Conservation (phyloP, 2,888 invertebrate genomes). For the Plagiodera versicolora region DNA sequence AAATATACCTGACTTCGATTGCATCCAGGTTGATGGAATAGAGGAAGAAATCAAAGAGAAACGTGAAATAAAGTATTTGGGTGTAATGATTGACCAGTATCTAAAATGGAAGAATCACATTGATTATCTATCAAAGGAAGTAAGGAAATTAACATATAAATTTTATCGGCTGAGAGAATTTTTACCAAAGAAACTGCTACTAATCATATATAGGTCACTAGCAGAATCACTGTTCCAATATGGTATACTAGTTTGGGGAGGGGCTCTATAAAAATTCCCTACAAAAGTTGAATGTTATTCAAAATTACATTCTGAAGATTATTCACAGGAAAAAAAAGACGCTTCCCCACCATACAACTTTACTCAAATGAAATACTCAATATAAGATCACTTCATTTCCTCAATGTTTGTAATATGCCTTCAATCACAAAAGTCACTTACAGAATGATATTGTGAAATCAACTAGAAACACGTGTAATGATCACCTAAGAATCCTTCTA, state of each 20-base stretch:
- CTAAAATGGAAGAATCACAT: not conserved
- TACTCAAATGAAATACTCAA: not conserved
- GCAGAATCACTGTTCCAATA: not conserved
- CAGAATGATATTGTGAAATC: not conserved
- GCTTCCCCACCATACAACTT: not conserved
- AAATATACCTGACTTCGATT: not conserved
- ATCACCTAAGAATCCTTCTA: not conserved
- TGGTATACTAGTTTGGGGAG: not conserved
- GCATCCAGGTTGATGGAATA: not conserved
- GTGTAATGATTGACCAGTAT: not conserved
- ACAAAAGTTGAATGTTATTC: not conserved
- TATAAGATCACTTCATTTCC: not conserved
- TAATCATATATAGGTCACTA: not conserved
- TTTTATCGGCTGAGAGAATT: not conserved
- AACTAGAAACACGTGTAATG: not conserved
- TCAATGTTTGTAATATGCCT: not conserved
- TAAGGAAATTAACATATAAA: not conserved
- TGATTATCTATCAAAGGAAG: not conserved
- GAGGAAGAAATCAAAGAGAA: conserved; percentile 2
- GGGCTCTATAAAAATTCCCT: not conserved
- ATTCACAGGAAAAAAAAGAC: not conserved
- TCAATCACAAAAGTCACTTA: not conserved
- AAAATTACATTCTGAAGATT: no score
- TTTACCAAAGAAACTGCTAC: not conserved
- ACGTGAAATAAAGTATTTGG: not conserved